A percentile compares a stretch with the other conserved stretches of the same genome.
phyloP scores from a whole-genome alignment of 1,140 invertebrate species.

The Notospermus geniculatus region DNA sequence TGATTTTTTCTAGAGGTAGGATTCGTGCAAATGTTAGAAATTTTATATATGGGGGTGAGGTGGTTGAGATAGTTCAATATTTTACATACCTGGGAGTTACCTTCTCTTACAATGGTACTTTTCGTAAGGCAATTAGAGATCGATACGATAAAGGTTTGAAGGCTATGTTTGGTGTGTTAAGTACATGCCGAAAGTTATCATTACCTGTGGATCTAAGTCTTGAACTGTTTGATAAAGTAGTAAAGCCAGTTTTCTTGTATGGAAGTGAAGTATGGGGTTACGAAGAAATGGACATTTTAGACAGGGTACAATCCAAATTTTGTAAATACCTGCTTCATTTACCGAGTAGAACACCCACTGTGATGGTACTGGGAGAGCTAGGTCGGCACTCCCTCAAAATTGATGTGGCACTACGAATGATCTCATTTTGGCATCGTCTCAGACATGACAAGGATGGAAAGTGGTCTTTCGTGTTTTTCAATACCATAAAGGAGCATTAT shows the following conservation, averaged over 20 bases:
- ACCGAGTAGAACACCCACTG: conserved; percentile 4
- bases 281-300: conserved; percentile 7
- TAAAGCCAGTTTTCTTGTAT: conserved; percentile 14
- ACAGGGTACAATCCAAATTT: conserved; percentile 8
- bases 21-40: background rate
- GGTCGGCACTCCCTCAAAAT: background rate
- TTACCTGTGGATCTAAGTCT: conserved; percentile 9
- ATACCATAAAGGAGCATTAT: too few species aligned
- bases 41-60: conserved; percentile 11
- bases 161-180: conserved; percentile 10
- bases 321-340: conserved; percentile 2
- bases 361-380: conserved; percentile 10
- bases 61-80: too few species aligned
- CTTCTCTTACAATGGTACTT: too few species aligned
- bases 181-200: background rate
- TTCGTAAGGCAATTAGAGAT: background rate
- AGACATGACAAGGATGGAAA: background rate
- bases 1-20: conserved; percentile 12
- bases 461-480: too few species aligned
- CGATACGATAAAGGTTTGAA: background rate
- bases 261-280: conserved; percentile 17
- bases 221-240: conserved; percentile 10
- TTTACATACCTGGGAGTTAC: too few species aligned
- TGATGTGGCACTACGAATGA: conserved; percentile 5
- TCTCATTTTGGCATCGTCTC: conserved; percentile 14